A percentile compares a stretch with the other conserved stretches of the same genome.
These are phyloP conservation scores for Rhynchonycteris naso DNA, from an alignment of 2,797 vertebrate genomes.

Conservation along the genomic window DNA sequence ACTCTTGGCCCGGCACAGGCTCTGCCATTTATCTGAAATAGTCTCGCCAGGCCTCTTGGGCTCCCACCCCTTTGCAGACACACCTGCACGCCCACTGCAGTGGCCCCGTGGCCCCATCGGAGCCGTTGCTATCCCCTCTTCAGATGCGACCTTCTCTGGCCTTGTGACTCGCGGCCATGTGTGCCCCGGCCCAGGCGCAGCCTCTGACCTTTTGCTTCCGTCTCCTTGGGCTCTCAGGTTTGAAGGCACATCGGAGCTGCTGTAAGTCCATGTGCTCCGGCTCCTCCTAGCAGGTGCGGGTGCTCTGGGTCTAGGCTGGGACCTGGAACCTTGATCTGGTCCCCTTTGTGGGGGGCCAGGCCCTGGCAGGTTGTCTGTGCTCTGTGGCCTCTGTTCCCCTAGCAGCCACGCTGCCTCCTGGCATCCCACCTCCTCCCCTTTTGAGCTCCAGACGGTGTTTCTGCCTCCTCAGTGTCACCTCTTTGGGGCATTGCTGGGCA, in stretches of 20 bases:
- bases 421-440: neutral
- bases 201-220: neutral
- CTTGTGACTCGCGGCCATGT: neutral
- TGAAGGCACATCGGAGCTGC: neutral
- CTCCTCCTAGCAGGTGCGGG: neutral
- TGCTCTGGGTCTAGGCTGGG: neutral
- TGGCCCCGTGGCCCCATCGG: neutral
- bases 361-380: neutral
- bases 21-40: neutral
- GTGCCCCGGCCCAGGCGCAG: neutral
- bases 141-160: neutral
- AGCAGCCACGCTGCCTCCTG: fast-evolving
- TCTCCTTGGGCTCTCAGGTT: neutral
- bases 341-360: neutral
- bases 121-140: neutral
- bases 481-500: no score
- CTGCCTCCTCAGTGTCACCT: neutral
- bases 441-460: neutral
- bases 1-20: neutral
- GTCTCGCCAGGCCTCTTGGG: neutral
- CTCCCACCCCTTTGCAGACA: no score
- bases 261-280: neutral
- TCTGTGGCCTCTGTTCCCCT: neutral
- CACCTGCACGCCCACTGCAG: neutral
- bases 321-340: neutral